Base-by-base conservation (phyloP, 2,113 vertebrate species). In the Noturus placidus region DNA sequence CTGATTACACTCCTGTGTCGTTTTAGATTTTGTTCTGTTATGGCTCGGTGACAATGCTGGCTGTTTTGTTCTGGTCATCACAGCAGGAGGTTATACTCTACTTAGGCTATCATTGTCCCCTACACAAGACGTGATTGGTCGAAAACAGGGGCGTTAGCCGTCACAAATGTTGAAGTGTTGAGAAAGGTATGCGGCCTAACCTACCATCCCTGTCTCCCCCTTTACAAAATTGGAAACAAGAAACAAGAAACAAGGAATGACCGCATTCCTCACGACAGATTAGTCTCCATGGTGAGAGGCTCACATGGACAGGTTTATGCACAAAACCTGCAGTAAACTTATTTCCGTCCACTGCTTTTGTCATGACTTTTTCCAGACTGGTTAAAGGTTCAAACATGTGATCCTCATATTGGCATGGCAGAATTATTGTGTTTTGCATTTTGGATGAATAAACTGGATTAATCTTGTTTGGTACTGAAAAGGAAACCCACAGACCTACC, bases 91-190 rank as follows among this genome's bases (percentile, higher is more conserved):
- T 84, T 76, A 42, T 54, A 59, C 19, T 50, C 11, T 14, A 35
- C 67, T n/a, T n/a, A 13, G 65, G 83, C 85, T 87, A 20, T 90
- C 87, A 90, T 38, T 81, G 27, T 14, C 87, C 84, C 69, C 88
- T 89, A 76, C 0, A 17, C 42, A 67, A 67, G 25, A 35, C 87
- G 88, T 84, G 90, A 95, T 95, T 95, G 95, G 94, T 86, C 91
- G 69, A 92, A 89, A 86, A 76, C 80, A 89, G 93, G 93, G 94
- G 94, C 8, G 94, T 95, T 93, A 91, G 88, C 88, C 86, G 80
- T 89, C 90, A 84, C 87, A 89, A 89, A 88, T 86, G 87, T 70
- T 91, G 88, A 90, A 91, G 93, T 93, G 92, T 92, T 92, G 94
- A 87, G 84, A 91, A 77, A 87, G 83, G 61, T 86, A 46, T 91